Conservation (phyloP, 2,888 invertebrate species). For the Eilema caniola region DNA sequence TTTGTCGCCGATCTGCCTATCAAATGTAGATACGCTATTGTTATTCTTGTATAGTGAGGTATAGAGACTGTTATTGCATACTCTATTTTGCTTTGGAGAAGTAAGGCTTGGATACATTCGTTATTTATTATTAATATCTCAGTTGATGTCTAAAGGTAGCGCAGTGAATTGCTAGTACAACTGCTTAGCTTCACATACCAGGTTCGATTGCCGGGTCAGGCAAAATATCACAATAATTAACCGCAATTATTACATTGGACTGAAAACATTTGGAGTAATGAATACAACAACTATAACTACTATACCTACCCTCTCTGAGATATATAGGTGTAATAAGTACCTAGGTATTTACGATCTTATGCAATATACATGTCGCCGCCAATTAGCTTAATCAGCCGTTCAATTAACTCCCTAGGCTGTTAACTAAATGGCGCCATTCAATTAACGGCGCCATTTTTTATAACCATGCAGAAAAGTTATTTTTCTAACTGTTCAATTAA, state of each 20-base stretch:
- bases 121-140: background rate
- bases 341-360: no score
- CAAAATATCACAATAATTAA: no score
- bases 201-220: background rate
- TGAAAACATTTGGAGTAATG: background rate
- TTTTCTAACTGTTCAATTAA: no score
- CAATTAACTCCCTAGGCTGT: no score
- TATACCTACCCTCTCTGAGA: background rate
- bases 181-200: background rate
- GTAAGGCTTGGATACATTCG: background rate
- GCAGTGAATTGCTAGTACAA: background rate
- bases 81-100: background rate
- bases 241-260: background rate
- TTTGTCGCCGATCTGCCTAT: conserved; percentile 23
- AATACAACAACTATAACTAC: no score
- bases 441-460: no score
- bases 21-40: conserved; percentile 30
- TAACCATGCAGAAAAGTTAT: no score
- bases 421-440: no score
- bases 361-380: no score
- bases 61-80: conserved; percentile 41
- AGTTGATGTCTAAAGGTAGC: background rate
- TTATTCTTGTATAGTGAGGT: conserved; percentile 32
- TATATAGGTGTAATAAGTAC: background rate
- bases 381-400: no score